Percentiles rank a stretch among this genome's conserved stretches.
phyloP scores from a whole-genome alignment of 2,797 vertebrate species.

The Pyrocephalus nanus region DNA sequence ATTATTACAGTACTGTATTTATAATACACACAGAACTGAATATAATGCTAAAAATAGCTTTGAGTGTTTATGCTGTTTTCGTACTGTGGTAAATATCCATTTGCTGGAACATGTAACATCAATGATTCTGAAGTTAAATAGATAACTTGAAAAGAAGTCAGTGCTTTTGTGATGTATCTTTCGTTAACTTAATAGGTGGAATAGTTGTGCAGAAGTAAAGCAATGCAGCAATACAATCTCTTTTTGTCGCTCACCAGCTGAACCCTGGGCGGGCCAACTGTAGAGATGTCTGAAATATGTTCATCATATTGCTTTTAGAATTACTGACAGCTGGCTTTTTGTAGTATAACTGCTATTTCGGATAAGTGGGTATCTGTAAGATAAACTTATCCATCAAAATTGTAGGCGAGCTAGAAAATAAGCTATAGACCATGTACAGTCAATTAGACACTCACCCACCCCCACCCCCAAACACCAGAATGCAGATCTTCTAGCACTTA shows the following conservation, averaged over 20 bases:
- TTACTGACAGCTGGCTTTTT: background rate
- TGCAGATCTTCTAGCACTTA: background rate
- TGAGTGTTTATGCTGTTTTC: background rate
- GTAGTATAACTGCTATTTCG: background rate
- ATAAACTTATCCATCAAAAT: background rate
- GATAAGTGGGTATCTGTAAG: background rate
- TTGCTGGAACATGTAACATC: background rate
- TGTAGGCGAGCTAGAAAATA: background rate
- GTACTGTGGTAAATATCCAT: background rate
- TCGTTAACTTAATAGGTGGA: background rate
- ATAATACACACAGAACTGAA: background rate
- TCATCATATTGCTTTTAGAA: background rate
- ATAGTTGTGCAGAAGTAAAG: background rate
- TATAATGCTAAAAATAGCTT: background rate
- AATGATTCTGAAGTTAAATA: background rate
- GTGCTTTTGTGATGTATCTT: background rate
- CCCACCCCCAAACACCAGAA: background rate
- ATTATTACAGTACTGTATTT: background rate
- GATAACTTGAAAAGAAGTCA: background rate
- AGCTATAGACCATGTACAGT: background rate
- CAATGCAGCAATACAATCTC: background rate
- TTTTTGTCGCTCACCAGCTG: background rate
- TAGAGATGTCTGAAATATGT: background rate
- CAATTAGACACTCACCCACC: background rate
- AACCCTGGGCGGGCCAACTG: background rate